phyloP scores from a whole-genome alignment of 2,113 vertebrate species.

The Pseudorectes ferrugineus region DNA sequence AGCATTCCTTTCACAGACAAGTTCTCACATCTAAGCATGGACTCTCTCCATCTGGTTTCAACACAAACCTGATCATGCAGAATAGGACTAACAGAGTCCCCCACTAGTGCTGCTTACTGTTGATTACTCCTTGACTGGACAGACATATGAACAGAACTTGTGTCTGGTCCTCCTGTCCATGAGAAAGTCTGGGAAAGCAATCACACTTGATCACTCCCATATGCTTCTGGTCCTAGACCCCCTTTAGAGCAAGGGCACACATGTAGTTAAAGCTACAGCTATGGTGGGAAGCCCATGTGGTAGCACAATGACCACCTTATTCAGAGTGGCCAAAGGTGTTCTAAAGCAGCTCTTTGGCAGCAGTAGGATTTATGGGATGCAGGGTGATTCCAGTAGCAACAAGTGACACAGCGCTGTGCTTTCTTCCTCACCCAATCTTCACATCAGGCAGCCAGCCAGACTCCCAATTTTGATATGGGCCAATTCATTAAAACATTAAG shows the following conservation, averaged over 20 bases:
- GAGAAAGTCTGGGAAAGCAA: constrained; percentile 23
- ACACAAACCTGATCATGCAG: neutral
- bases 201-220: neutral
- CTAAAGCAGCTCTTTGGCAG: neutral
- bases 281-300: neutral
- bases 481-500: neutral
- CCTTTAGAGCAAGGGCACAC: neutral
- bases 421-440: neutral
- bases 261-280: neutral
- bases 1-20: neutral
- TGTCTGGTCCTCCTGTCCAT: neutral
- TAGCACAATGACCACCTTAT: neutral
- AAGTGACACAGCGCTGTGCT: neutral
- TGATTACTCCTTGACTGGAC: neutral
- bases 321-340: neutral
- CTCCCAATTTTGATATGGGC: accelerated
- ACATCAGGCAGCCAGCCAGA: neutral
- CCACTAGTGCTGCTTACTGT: neutral
- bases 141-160: neutral
- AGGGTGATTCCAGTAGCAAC: neutral
- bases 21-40: constrained; percentile 8
- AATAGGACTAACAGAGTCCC: neutral
- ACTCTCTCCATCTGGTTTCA: constrained; percentile 12
- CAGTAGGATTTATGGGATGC: neutral
- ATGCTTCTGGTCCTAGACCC: neutral